phyloP scores from a whole-genome alignment of 2,113 vertebrate species.

The Macrotis lagotis region DNA sequence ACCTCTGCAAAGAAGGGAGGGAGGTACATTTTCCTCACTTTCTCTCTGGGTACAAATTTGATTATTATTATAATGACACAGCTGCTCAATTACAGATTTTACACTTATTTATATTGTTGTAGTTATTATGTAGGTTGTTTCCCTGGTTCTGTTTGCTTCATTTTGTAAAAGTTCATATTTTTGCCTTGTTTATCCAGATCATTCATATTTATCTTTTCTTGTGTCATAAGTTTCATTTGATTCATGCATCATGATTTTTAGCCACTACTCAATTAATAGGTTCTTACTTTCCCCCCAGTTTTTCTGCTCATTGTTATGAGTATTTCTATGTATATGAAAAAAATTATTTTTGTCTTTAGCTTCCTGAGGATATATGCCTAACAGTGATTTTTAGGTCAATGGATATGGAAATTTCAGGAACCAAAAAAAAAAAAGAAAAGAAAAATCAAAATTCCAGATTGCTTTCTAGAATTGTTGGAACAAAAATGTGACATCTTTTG shows the following conservation, averaged over 20 bases:
- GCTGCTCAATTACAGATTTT: neutral
- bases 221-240: neutral
- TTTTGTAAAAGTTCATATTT: neutral
- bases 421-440: neutral
- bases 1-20: neutral
- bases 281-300: neutral
- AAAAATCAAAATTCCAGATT: neutral
- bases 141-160: neutral
- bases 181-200: neutral
- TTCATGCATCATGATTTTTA: neutral
- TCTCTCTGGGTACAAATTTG: neutral
- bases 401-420: neutral
- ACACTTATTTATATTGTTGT: neutral
- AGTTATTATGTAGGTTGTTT: neutral
- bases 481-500: neutral
- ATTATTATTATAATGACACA: neutral
- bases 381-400: neutral
- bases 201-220: neutral
- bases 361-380: neutral
- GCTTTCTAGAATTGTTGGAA: neutral
- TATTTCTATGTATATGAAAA: neutral
- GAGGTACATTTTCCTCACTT: neutral
- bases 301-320: neutral
- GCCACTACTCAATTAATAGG: neutral
- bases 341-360: neutral